phyloP scores from a whole-genome alignment of 2,113 vertebrate genomes.

The Ictidomys tridecemlineatus region DNA sequence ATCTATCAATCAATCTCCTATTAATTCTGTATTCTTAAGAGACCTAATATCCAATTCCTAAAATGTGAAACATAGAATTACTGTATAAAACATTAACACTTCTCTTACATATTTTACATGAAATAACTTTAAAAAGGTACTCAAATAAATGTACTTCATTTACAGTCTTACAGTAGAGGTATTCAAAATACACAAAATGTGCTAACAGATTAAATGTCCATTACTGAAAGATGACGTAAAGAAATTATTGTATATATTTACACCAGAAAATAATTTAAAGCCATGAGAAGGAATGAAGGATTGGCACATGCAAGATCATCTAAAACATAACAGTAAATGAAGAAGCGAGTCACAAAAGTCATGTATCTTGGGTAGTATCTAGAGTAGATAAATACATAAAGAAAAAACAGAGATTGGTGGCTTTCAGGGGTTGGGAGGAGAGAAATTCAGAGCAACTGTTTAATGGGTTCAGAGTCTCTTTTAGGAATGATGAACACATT shows the following conservation, averaged over 20 bases:
- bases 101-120: neutral
- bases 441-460: neutral
- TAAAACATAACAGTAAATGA: neutral
- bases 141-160: too few species aligned
- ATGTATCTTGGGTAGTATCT: neutral
- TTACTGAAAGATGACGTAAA: neutral
- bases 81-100: neutral
- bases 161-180: too few species aligned
- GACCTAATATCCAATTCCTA: neutral
- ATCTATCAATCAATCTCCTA: neutral
- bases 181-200: neutral
- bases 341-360: neutral
- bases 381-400: neutral
- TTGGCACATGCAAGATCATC: too few species aligned
- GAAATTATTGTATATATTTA: neutral
- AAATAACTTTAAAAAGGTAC: too few species aligned
- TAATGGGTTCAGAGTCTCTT: neutral
- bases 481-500: neutral
- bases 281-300: neutral
- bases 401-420: neutral
- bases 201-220: neutral
- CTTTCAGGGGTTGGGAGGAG: neutral
- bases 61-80: neutral
- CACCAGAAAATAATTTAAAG: neutral
- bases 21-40: neutral